phyloP scores from a whole-genome alignment of 2,797 vertebrate genomes.

The Brotula barbata region DNA sequence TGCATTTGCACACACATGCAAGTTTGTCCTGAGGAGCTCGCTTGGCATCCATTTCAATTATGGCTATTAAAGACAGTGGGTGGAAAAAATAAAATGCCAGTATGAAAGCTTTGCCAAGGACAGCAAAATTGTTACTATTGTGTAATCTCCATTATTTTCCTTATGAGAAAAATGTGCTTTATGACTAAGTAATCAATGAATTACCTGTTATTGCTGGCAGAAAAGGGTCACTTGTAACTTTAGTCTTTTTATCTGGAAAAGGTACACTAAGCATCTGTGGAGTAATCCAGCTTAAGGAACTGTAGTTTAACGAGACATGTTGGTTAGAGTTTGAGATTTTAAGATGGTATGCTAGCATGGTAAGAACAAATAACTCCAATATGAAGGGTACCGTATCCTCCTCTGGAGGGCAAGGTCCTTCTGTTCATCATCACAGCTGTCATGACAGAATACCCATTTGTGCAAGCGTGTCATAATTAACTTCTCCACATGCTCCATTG shows the following conservation, averaged over 20 bases:
- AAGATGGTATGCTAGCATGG: not conserved
- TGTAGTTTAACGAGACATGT: slow-evolving; percentile 47
- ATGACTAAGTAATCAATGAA: not conserved
- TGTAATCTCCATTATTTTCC: too few species aligned
- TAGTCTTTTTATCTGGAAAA: slow-evolving; percentile 66
- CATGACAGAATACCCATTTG: slow-evolving; percentile 83
- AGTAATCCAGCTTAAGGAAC: slow-evolving; percentile 83
- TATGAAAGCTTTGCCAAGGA: not conserved
- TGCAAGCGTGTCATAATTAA: slow-evolving; percentile 83
- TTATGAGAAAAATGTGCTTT: not conserved
- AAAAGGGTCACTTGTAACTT: slow-evolving; percentile 74
- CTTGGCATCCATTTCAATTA: slow-evolving; percentile 85
- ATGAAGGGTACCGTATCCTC: slow-evolving; percentile 74
- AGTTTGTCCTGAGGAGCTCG: slow-evolving; percentile 85
- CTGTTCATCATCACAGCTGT: slow-evolving; percentile 82
- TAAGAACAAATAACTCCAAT: not conserved
- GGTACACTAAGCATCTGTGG: slow-evolving; percentile 81
- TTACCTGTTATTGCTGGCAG: slow-evolving; percentile 81
- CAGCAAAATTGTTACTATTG: not conserved
- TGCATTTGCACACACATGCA: slow-evolving; percentile 78
- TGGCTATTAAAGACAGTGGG: slow-evolving; percentile 60
- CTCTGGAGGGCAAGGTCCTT: slow-evolving; percentile 80
- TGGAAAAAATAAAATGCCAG: not conserved
- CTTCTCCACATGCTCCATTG: slow-evolving; percentile 85
- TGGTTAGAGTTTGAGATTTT: not conserved